phyloP scores from a whole-genome alignment of 2,797 vertebrate genomes.

The Pangasius krempfi region DNA sequence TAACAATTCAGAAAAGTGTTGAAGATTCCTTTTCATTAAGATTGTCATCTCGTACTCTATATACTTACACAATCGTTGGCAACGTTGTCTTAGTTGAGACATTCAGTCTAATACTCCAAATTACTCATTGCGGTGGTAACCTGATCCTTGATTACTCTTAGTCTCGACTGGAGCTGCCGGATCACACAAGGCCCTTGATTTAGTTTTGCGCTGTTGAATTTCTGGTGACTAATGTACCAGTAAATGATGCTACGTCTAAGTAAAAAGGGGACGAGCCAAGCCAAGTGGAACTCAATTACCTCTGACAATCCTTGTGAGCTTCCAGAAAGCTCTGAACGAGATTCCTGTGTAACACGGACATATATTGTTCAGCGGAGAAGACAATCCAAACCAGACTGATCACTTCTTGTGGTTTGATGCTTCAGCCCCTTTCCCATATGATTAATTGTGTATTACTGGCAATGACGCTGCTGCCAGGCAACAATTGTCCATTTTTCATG shows the following conservation, averaged over 20 bases:
- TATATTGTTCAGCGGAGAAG: conserved; percentile 39
- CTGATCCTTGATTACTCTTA: conserved; percentile 40
- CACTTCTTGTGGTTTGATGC: conserved; percentile 69
- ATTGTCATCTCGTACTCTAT: background rate
- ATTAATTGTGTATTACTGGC: conserved; percentile 55
- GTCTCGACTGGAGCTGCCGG: conserved; percentile 26
- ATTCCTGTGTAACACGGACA: conserved; percentile 40
- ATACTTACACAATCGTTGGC: background rate
- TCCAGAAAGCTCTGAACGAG: conserved; percentile 17
- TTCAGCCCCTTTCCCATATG: conserved; percentile 62
- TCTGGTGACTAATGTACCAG: conserved; percentile 61
- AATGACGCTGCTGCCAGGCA: conserved; percentile 39
- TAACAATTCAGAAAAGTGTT: background rate
- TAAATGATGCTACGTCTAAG: conserved; percentile 53
- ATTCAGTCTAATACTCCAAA: conserved; percentile 28
- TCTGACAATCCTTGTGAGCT: conserved; percentile 44
- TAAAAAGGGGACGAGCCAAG: conserved; percentile 48
- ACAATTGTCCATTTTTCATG: conserved; percentile 10
- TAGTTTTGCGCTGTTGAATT: conserved; percentile 46
- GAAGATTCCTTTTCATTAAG: background rate
- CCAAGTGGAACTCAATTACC: conserved; percentile 60
- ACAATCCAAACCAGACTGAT: conserved; percentile 78
- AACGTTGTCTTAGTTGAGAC: background rate
- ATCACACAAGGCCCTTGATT: conserved; percentile 46
- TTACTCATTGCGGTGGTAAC: conserved; percentile 45